phyloP scores from a whole-genome alignment of 2,113 vertebrate species.

The Martes martes region DNA sequence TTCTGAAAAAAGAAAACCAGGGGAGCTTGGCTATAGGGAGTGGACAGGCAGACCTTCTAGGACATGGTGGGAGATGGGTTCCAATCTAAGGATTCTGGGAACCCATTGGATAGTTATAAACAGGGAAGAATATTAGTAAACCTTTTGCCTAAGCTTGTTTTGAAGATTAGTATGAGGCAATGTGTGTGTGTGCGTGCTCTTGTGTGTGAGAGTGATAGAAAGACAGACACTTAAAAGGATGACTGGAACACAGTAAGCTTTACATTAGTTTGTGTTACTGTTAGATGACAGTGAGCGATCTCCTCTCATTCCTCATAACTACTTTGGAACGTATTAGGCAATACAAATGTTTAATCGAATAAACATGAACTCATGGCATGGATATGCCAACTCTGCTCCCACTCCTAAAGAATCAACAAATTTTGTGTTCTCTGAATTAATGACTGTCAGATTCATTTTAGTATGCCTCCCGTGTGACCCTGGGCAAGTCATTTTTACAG shows the following conservation, averaged over 20 bases:
- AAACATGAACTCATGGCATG: background rate
- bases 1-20: background rate
- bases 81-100: background rate
- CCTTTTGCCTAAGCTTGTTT: background rate
- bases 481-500: constrained; percentile 53
- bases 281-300: background rate
- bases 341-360: background rate
- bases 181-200: background rate
- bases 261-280: background rate
- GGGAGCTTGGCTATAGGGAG: background rate
- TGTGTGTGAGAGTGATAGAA: background rate
- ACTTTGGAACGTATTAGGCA: background rate
- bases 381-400: background rate
- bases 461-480: constrained; percentile 2
- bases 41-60: background rate
- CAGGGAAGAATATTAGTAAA: background rate
- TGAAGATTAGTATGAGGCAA: background rate
- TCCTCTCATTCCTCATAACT: background rate
- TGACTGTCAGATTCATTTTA: background rate
- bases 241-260: background rate
- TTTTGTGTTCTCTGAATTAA: background rate
- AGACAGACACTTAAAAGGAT: background rate
- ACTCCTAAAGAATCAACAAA: too few species aligned
- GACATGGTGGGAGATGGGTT: background rate
- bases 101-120: background rate